phyloP scores from a whole-genome alignment of 2,113 vertebrate genomes.

The Capra hircus region DNA sequence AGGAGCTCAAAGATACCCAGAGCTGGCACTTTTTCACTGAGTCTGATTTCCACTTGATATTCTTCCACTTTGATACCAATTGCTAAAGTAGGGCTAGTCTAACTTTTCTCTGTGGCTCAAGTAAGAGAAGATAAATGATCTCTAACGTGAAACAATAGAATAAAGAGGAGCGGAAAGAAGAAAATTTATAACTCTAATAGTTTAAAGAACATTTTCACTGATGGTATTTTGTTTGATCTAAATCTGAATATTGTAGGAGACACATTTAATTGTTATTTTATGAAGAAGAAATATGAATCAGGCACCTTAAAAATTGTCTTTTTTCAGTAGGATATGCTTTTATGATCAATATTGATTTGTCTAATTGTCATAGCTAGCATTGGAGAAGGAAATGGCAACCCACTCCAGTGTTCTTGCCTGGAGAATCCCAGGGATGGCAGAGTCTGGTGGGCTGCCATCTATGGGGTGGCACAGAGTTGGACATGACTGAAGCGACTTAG shows the following conservation, averaged over 20 bases:
- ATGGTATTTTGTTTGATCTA: neutral
- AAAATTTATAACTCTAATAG: neutral
- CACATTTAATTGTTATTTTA: neutral
- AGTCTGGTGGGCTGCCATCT: too few relatives aligned
- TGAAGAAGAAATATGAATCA: neutral
- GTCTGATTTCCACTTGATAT: neutral
- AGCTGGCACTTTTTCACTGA: neutral
- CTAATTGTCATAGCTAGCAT: neutral
- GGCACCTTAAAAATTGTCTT: neutral
- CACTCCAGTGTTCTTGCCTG: too few relatives aligned
- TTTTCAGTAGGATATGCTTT: neutral
- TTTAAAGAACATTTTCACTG: neutral
- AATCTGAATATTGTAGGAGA: neutral
- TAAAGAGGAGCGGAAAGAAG: neutral
- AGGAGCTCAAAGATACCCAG: neutral
- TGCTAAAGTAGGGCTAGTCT: neutral
- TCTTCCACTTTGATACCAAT: neutral
- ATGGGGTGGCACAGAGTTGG: too few relatives aligned
- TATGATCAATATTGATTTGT: neutral
- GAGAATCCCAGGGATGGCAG: accelerated
- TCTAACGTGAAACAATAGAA: neutral
- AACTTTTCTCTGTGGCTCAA: neutral
- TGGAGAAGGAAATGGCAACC: too few relatives aligned
- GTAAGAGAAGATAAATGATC: neutral
- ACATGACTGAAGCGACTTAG: too few relatives aligned